These are phyloP conservation scores for Penelope pileata DNA, from an alignment of 2,113 vertebrate species.

Conservation along the genomic window DNA sequence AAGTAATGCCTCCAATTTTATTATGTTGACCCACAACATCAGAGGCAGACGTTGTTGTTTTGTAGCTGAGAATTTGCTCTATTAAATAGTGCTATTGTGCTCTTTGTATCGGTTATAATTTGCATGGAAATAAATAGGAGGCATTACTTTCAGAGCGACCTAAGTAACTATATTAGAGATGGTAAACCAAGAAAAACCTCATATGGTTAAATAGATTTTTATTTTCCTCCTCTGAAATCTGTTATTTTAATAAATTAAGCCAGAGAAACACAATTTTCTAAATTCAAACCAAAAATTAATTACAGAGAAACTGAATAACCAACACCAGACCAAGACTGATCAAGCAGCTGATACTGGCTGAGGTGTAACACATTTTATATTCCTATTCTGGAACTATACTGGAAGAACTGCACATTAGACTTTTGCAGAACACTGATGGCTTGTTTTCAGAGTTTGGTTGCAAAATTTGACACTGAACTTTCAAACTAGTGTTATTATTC, in stretches of 20 bases:
- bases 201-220: neutral
- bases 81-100: no score
- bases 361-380: neutral
- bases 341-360: neutral
- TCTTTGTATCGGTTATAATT: no score
- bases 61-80: no score
- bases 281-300: neutral
- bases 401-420: neutral
- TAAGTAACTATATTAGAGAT: neutral
- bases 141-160: no score
- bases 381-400: neutral
- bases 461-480: conserved; percentile 3
- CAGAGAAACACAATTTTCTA: neutral
- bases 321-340: neutral
- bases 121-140: no score
- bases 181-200: neutral
- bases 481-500: conserved; percentile 33
- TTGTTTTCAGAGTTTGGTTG: neutral
- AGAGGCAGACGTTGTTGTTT: no score
- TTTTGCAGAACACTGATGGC: neutral
- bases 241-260: neutral
- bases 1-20: no score
- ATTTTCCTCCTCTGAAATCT: neutral
- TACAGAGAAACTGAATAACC: neutral
- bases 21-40: no score